phyloP scores from a whole-genome alignment of 2,888 invertebrate species.

The Uropetala carovei region DNA sequence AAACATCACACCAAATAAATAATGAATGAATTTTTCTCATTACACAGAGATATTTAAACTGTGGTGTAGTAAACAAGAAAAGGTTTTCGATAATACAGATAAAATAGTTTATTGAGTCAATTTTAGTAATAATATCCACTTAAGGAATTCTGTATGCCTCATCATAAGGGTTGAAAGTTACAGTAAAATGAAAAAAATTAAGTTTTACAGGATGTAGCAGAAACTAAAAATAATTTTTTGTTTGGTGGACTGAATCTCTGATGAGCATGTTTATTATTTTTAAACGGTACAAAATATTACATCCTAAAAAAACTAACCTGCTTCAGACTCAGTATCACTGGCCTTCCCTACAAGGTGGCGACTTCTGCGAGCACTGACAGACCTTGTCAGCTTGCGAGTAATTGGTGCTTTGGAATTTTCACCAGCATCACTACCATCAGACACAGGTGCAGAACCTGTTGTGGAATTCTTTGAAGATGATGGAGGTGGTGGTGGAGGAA shows the following conservation, averaged over 20 bases:
- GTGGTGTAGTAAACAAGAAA: no score
- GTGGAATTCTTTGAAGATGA: conserved; percentile 74
- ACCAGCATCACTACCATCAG: conserved; percentile 51
- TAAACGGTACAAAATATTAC: background rate
- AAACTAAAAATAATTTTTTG: no score
- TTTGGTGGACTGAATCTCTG: background rate
- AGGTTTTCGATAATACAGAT: no score
- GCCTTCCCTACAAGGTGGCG: conserved; percentile 68
- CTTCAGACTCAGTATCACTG: conserved; percentile 72
- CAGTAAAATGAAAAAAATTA: no score
- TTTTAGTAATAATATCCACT: no score
- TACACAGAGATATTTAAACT: no score
- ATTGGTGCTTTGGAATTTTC: conserved; percentile 71
- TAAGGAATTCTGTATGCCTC: no score
- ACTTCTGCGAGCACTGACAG: conserved; percentile 79
- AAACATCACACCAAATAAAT: no score
- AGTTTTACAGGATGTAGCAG: no score
- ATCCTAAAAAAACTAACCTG: conserved; percentile 68
- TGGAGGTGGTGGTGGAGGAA: conserved; percentile 65
- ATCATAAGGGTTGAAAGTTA: no score
- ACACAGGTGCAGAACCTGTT: conserved; percentile 65
- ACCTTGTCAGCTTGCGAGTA: conserved; percentile 83
- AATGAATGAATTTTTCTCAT: no score
- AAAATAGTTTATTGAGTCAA: no score
- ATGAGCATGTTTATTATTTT: background rate